These are phyloP conservation scores for Drosophila pegasa DNA, from an alignment of 2,888 invertebrate genomes.

Conservation along the genomic window DNA sequence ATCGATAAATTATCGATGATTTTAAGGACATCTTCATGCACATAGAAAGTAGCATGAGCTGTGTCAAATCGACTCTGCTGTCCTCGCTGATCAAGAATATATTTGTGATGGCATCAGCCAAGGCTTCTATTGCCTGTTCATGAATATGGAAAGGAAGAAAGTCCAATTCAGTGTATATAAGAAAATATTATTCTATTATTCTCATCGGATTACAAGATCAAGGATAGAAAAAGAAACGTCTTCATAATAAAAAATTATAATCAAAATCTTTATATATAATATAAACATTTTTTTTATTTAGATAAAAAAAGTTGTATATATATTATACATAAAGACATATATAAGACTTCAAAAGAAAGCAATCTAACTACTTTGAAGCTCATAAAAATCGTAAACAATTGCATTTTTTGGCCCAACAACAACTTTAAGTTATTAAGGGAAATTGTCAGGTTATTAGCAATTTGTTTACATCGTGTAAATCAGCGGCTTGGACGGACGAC, in stretches of 20 bases:
- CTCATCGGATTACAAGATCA: not conserved
- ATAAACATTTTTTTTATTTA: too few relatives aligned
- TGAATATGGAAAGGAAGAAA: too few relatives aligned
- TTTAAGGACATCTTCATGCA: too few relatives aligned
- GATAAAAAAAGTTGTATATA: too few relatives aligned
- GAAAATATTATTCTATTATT: not conserved
- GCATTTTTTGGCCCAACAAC: not conserved
- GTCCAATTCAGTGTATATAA: not conserved
- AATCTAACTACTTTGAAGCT: not conserved
- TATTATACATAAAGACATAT: not conserved
- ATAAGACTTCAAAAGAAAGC: not conserved
- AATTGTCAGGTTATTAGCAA: not conserved
- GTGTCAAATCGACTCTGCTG: not conserved
- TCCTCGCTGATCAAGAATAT: not conserved
- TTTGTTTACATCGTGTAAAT: not conserved
- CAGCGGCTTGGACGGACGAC: not conserved
- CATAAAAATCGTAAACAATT: not conserved
- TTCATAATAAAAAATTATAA: not conserved
- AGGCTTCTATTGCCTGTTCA: not conserved
- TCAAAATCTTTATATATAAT: not conserved
- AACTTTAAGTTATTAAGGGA: not conserved
- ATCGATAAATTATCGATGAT: not conserved
- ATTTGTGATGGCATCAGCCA: not conserved
- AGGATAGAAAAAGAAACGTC: not conserved
- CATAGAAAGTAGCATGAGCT: too few relatives aligned